Evolutionary conservation across 1,140 invertebrate species (phyloP).

Genomic region (Drosophila jambulina): DNA sequence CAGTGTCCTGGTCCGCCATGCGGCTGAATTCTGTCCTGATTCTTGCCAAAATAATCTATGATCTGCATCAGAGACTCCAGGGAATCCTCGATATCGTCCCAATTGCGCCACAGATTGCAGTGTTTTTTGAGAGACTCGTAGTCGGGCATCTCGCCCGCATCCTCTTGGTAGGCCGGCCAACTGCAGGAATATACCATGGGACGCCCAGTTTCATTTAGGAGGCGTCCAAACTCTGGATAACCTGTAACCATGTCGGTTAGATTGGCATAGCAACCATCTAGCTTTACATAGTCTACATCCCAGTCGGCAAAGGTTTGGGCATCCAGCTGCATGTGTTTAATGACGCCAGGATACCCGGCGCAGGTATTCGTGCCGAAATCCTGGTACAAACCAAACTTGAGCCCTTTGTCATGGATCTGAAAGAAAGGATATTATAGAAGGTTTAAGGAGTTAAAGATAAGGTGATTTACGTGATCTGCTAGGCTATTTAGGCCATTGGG

Average conservation of each 20-base stretch:
- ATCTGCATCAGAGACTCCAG: slow-evolving; percentile 91
- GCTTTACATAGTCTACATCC: slow-evolving; percentile 95
- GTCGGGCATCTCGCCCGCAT: slow-evolving; percentile 91
- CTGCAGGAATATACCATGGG: slow-evolving; percentile 95
- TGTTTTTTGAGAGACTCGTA: slow-evolving; percentile 93
- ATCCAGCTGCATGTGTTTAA: slow-evolving; percentile 91
- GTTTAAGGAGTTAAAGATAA: background rate
- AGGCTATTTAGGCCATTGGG: slow-evolving; percentile 93
- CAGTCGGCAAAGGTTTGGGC: slow-evolving; percentile 94
- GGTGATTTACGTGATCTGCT: slow-evolving; percentile 90
- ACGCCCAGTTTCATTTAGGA: slow-evolving; percentile 91
- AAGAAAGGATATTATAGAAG: background rate
- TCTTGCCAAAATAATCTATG: slow-evolving; percentile 91
- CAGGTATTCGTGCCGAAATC: slow-evolving; percentile 95
- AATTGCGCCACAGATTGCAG: slow-evolving; percentile 96
- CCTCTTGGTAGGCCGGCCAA: slow-evolving; percentile 95
- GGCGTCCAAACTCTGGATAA: slow-evolving; percentile 90
- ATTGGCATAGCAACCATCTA: slow-evolving; percentile 94
- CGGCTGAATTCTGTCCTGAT: slow-evolving; percentile 90
- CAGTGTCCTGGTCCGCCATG: slow-evolving; percentile 94
- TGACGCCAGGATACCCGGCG: slow-evolving; percentile 93
- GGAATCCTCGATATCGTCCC: slow-evolving; percentile 94
- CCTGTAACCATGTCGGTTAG: slow-evolving; percentile 87
- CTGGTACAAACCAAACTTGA: slow-evolving; percentile 96
- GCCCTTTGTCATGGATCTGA: slow-evolving; percentile 91